These are phyloP conservation scores for Maccullochella peelii DNA, from an alignment of 2,113 vertebrate species.

Conservation along the genomic window DNA sequence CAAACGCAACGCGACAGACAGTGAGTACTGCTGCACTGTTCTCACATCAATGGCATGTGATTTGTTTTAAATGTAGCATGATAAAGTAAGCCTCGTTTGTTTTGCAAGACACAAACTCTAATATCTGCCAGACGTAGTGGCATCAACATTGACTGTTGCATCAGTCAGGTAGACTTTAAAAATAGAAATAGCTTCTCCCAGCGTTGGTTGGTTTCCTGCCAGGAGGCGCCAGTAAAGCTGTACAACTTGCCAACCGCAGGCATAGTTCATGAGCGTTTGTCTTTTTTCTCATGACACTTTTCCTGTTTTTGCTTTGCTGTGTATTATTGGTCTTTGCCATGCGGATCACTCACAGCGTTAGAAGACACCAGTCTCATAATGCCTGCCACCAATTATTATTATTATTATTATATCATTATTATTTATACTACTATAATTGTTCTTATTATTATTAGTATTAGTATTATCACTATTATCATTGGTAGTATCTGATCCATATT, in stretches of 20 bases:
- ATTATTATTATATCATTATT: not conserved
- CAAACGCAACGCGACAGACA: conserved; percentile 98
- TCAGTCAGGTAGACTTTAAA: conserved; percentile 15
- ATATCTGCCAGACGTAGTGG: not conserved
- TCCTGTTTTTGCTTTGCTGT: not conserved
- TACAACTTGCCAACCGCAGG: not conserved
- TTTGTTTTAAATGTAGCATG: not conserved
- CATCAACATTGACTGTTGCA: not conserved
- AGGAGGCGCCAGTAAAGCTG: not conserved
- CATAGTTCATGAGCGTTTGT: not conserved
- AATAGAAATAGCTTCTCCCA: conserved; percentile 10
- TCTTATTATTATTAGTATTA: not conserved
- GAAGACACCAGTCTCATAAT: no score
- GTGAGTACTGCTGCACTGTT: conserved; percentile 84
- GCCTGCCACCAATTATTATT: not conserved
- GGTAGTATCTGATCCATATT: not conserved
- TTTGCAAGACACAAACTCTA: not conserved
- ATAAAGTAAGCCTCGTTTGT: not conserved
- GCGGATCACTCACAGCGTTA: not conserved
- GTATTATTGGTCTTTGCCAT: not conserved
- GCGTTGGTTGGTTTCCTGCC: conserved; percentile 3
- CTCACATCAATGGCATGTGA: not conserved
- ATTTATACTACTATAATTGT: not conserved
- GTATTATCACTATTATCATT: no score
- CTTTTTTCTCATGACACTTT: not conserved